Percentiles rank a stretch among this genome's conserved stretches.
phyloP scores from a whole-genome alignment of 2,888 invertebrate genomes.

The Aphrophora alni region DNA sequence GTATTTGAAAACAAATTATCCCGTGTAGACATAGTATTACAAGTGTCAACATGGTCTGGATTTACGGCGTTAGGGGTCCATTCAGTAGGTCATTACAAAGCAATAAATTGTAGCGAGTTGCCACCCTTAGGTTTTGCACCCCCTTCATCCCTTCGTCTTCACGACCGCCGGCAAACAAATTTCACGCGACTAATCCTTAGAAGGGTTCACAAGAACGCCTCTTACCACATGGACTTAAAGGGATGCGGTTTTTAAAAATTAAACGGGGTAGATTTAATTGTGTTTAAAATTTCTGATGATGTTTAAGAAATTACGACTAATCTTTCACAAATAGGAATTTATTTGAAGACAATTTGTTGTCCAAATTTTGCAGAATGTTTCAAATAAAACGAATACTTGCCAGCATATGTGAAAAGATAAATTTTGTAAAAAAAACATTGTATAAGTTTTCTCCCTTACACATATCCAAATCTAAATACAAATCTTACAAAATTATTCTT shows the following conservation, averaged over 20 bases:
- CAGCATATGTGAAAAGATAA: too few relatives aligned
- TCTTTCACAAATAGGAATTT: too few relatives aligned
- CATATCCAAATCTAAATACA: too few relatives aligned
- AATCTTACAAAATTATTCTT: too few relatives aligned
- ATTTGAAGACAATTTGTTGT: too few relatives aligned
- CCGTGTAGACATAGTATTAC: slow-evolving; percentile 37
- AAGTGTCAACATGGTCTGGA: slow-evolving; percentile 39
- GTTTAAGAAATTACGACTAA: too few relatives aligned
- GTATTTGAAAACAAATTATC: slow-evolving; percentile 38
- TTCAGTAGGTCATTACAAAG: slow-evolving; percentile 41
- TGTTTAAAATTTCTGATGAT: background rate
- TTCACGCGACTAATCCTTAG: slow-evolving; percentile 25
- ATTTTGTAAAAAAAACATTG: too few relatives aligned
- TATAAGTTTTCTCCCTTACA: too few relatives aligned
- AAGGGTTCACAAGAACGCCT: background rate
- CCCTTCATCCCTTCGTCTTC: background rate
- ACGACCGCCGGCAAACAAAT: slow-evolving; percentile 35
- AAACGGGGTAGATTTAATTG: background rate
- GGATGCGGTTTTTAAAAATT: background rate
- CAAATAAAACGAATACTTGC: too few relatives aligned
- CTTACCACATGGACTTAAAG: background rate
- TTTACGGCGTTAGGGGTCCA: slow-evolving; percentile 37
- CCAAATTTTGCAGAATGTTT: too few relatives aligned
- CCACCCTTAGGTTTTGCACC: slow-evolving; percentile 6
- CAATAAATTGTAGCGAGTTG: slow-evolving; percentile 32